These are phyloP conservation scores for Ficedula albicollis DNA, from an alignment of 2,797 vertebrate species.

Conservation along the genomic window DNA sequence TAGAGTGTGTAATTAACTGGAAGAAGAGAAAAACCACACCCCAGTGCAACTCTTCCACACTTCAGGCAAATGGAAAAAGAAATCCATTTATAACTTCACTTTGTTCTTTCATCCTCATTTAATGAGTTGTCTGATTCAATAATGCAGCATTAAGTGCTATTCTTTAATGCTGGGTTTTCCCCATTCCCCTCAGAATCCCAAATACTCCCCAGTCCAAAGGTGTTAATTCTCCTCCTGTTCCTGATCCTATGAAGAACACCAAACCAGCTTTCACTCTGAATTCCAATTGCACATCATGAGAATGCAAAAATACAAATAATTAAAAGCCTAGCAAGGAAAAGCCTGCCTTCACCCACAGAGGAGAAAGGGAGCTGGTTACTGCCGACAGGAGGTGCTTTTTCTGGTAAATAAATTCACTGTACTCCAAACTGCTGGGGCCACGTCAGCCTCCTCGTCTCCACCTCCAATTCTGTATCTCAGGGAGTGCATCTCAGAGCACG, in stretches of 20 bases:
- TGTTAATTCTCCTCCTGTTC: background rate
- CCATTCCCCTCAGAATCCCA: background rate
- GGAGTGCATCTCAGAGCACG: no score
- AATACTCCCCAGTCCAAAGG: background rate
- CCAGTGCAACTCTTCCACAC: background rate
- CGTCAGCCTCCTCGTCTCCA: no score
- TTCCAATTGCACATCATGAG: background rate
- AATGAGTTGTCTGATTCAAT: background rate
- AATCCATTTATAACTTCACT: background rate
- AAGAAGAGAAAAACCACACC: background rate
- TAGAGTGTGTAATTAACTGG: rapidly evolving
- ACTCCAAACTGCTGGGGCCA: no score
- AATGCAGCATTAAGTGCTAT: background rate
- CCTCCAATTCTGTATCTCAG: no score
- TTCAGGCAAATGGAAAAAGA: background rate
- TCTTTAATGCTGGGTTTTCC: background rate
- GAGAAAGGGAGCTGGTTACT: no score
- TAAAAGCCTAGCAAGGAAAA: background rate
- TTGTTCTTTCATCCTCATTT: background rate
- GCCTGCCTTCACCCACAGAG: no score
- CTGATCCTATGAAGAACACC: background rate
- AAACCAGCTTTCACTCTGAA: background rate
- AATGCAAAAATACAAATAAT: conserved; percentile 7
- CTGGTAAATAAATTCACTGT: no score
- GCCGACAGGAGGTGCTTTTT: no score